Conservation (phyloP, 2,797 vertebrate species). For the Sebastes minor region DNA sequence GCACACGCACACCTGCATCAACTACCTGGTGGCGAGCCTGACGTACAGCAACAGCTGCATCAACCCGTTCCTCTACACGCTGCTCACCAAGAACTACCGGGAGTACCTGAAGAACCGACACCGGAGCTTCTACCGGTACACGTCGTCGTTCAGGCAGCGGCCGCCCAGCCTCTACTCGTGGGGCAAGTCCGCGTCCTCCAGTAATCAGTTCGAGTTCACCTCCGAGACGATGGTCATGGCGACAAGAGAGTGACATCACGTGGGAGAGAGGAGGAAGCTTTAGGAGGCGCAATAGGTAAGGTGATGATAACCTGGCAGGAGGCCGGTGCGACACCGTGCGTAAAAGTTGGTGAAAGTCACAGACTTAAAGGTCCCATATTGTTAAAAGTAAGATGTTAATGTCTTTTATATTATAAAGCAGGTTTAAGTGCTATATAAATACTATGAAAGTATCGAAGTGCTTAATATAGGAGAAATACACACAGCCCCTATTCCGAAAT, state of each 20-base stretch:
- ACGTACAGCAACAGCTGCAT: conserved; percentile 96
- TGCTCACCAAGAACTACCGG: conserved; percentile 95
- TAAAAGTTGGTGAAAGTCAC: neutral
- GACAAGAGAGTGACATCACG: conserved; percentile 78
- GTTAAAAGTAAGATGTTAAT: too few species aligned
- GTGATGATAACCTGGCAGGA: neutral
- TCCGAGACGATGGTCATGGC: conserved; percentile 89
- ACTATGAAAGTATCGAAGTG: too few species aligned
- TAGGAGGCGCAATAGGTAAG: conserved; percentile 35
- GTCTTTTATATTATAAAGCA: too few species aligned
- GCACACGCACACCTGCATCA: conserved; percentile 89
- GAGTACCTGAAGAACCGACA: conserved; percentile 91
- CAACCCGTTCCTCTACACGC: conserved; percentile 94
- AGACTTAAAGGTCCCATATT: too few species aligned
- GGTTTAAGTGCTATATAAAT: too few species aligned
- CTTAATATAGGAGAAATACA: too few species aligned
- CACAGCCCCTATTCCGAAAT: too few species aligned
- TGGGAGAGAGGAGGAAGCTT: neutral
- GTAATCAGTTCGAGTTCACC: conserved; percentile 88
- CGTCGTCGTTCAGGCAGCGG: conserved; percentile 89
- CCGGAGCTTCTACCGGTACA: conserved; percentile 91
- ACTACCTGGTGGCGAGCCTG: conserved; percentile 92
- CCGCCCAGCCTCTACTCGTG: conserved; percentile 89
- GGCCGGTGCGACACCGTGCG: neutral
- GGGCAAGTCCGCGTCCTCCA: conserved; percentile 89